Percentiles rank a stretch among this genome's conserved stretches.
These are phyloP conservation scores for Tretioscincus oriximinensis DNA, from an alignment of 2,113 vertebrate species.

Conservation along the genomic window DNA sequence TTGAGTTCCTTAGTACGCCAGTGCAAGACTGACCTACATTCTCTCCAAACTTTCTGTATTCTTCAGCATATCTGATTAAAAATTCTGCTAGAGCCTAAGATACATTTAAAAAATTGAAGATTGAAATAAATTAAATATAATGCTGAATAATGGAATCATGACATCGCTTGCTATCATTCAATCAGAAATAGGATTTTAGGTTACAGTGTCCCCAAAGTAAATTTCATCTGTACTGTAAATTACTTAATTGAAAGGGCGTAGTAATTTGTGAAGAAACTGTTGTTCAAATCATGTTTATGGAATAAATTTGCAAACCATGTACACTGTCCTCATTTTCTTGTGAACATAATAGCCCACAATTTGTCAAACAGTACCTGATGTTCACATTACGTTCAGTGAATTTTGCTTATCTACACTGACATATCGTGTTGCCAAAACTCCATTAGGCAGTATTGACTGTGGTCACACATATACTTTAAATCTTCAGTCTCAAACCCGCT, in stretches of 20 bases:
- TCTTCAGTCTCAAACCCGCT: too few species aligned
- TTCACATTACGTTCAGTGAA: too few species aligned
- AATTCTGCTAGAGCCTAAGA: slow-evolving; percentile 35
- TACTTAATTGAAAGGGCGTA: background rate
- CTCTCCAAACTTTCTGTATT: slow-evolving; percentile 34
- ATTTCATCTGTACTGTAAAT: background rate
- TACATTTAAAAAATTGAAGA: slow-evolving; percentile 23
- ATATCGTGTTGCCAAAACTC: too few species aligned
- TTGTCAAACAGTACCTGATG: too few species aligned
- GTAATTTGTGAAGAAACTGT: background rate
- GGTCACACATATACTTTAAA: too few species aligned
- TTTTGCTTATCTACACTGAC: too few species aligned
- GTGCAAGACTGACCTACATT: slow-evolving; percentile 43
- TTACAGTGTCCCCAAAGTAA: slow-evolving; percentile 22
- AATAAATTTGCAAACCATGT: too few species aligned
- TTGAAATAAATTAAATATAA: slow-evolving; percentile 32
- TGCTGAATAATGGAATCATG: slow-evolving; percentile 22
- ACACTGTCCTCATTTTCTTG: too few species aligned
- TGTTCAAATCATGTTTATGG: too few species aligned
- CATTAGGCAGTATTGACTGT: too few species aligned
- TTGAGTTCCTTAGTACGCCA: slow-evolving; percentile 2
- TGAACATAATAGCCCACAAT: too few species aligned
- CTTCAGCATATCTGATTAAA: slow-evolving; percentile 24
- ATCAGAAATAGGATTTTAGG: background rate
- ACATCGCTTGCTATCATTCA: background rate